These are phyloP conservation scores for Tetraneura akinire DNA, from an alignment of 1,140 invertebrate species.

Conservation along the genomic window DNA sequence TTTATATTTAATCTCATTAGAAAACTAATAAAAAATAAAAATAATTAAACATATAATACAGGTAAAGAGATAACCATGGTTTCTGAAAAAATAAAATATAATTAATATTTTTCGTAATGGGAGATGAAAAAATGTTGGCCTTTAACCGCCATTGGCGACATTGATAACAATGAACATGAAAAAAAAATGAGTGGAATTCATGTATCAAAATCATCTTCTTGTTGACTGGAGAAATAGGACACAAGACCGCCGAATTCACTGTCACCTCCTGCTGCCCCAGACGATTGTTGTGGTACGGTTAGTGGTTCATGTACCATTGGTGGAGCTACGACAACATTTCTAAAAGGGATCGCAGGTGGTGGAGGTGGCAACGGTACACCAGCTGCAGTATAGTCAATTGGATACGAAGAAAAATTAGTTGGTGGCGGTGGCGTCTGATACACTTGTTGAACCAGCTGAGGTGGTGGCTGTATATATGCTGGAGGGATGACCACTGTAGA, in stretches of 20 bases:
- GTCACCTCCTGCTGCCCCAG: background rate
- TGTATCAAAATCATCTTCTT: conserved; percentile 64
- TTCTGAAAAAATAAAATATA: no score
- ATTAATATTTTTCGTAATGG: no score
- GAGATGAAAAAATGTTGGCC: no score
- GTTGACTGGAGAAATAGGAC: conserved; percentile 84
- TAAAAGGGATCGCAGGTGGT: background rate
- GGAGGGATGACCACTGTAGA: conserved; percentile 29
- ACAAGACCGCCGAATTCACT: conserved; percentile 81
- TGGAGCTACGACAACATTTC: background rate
- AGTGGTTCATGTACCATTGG: background rate
- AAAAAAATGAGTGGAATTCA: conserved; percentile 32
- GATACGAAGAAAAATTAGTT: background rate
- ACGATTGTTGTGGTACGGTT: background rate
- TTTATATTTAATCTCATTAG: no score
- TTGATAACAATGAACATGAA: no score
- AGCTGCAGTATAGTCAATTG: background rate
- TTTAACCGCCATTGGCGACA: no score
- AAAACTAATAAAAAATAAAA: no score
- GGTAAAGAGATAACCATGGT: no score
- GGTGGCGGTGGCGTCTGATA: background rate
- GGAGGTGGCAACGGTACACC: background rate
- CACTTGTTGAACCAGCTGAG: background rate
- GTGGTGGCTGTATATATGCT: background rate
- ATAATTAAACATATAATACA: no score